Evolutionary conservation across 2,888 invertebrate species (phyloP).

Genomic region (Tiphia femorata): DNA sequence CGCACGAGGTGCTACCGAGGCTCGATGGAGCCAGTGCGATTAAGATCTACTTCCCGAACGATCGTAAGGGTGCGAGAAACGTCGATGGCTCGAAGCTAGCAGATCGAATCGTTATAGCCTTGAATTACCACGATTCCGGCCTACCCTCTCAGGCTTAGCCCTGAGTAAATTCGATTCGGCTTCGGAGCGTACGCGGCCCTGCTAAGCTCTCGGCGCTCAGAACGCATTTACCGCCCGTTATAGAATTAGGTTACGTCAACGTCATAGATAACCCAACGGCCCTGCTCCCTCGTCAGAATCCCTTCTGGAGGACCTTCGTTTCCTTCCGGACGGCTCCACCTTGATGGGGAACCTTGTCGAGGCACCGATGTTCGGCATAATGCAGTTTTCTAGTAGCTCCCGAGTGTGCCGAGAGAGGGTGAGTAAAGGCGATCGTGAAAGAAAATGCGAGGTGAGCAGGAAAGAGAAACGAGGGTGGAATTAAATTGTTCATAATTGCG

Average conservation of each 20-base stretch:
- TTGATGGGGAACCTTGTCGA: neutral
- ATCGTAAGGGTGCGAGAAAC: no score
- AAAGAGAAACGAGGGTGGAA: neutral
- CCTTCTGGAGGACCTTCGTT: neutral
- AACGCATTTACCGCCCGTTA: neutral
- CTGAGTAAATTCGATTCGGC: no score
- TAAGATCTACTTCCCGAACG: no score
- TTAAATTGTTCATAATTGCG: neutral
- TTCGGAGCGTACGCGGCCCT: neutral
- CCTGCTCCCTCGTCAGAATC: neutral
- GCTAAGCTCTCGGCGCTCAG: neutral
- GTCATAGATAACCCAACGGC: conserved; percentile 2
- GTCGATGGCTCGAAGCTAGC: no score
- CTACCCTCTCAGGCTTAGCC: no score
- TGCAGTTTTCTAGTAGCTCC: neutral
- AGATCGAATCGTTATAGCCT: no score
- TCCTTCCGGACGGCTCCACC: neutral
- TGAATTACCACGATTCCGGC: no score
- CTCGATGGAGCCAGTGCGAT: no score
- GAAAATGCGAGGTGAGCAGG: neutral
- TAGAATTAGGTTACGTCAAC: neutral
- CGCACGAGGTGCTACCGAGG: no score
- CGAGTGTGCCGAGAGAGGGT: no score
- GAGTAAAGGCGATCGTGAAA: neutral
- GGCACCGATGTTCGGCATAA: neutral